phyloP scores from a whole-genome alignment of 2,113 vertebrate species.

The Daphoenositta chrysoptera region DNA sequence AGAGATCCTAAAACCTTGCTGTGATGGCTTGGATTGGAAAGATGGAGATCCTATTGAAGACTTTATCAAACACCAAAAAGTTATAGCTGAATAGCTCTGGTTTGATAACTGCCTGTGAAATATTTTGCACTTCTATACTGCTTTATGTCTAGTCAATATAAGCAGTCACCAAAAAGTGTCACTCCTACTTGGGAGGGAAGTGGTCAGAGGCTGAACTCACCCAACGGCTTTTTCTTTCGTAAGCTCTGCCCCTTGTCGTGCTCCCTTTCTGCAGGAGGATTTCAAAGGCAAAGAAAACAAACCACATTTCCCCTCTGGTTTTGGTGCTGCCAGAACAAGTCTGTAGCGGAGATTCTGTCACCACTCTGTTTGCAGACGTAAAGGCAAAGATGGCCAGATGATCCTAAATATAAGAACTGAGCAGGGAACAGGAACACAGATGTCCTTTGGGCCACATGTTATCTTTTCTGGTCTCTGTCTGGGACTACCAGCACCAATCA shows the following conservation, averaged over 20 bases:
- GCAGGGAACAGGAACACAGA: not conserved
- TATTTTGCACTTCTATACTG: not conserved
- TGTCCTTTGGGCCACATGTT: fast-evolving
- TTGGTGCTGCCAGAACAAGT: not conserved
- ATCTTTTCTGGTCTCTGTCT: not conserved
- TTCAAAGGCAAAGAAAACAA: not conserved
- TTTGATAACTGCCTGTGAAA: not conserved
- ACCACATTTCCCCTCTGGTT: not conserved
- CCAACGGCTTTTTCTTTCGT: fast-evolving
- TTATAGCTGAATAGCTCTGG: not conserved
- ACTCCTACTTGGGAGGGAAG: not conserved
- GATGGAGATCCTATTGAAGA: not conserved
- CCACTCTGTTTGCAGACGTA: fast-evolving
- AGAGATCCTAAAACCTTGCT: not conserved
- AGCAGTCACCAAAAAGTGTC: not conserved
- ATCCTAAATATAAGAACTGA: not conserved
- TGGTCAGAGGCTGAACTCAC: not conserved
- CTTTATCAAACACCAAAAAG: not conserved
- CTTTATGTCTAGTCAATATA: not conserved
- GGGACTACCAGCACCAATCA: not conserved
- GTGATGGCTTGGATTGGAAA: not conserved
- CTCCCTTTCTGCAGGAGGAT: not conserved
- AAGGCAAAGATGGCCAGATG: not conserved
- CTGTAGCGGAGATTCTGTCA: not conserved
- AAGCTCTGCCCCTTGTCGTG: not conserved